phyloP scores from a whole-genome alignment of 2,797 vertebrate species.

The Malurus splendens region DNA sequence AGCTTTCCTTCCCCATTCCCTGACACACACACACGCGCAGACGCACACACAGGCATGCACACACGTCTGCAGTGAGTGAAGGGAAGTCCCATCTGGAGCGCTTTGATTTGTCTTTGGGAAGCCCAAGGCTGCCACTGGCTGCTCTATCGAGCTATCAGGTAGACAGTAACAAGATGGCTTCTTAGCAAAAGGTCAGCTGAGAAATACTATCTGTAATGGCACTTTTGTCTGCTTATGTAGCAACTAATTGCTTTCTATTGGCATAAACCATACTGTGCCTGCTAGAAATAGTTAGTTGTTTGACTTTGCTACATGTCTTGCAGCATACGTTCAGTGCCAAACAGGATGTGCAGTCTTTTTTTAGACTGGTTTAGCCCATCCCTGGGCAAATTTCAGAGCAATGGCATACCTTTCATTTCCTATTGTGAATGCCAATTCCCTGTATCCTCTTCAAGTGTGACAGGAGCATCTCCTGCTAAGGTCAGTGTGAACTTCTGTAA shows the following conservation, averaged over 20 bases:
- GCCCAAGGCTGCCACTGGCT: constrained; percentile 37
- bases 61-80: constrained; percentile 28
- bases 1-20: constrained; percentile 69
- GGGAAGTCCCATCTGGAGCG: constrained; percentile 30
- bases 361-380: neutral
- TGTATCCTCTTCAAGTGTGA: neutral
- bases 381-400: neutral
- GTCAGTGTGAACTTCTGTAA: neutral
- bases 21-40: neutral
- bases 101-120: constrained; percentile 59
- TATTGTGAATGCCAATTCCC: neutral
- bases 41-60: neutral
- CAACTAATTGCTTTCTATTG: constrained; percentile 52
- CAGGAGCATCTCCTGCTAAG: neutral
- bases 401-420: neutral
- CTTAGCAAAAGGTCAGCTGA: constrained; percentile 71
- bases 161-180: constrained; percentile 78
- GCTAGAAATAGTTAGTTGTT: neutral
- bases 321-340: neutral
- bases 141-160: constrained; percentile 57
- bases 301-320: neutral
- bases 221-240: constrained; percentile 48
- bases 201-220: constrained; percentile 49
- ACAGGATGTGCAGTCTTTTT: neutral
- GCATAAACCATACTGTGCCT: constrained; percentile 19